phyloP scores from a whole-genome alignment of 1,140 invertebrate species.

The Anadara kagoshimensis region DNA sequence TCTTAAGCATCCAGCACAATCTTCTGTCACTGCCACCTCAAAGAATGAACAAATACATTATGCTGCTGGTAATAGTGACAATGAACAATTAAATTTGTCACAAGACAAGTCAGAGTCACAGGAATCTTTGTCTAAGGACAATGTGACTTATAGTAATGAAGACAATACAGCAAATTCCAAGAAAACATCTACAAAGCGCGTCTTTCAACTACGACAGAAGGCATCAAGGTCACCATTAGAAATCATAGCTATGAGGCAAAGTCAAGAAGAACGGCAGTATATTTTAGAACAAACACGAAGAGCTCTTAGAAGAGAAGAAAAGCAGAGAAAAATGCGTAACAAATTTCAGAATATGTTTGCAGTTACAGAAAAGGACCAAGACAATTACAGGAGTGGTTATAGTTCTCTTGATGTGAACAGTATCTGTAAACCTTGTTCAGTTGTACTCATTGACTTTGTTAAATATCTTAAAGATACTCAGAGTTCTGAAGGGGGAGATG shows the following conservation, averaged over 20 bases:
- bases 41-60: too few relatives aligned
- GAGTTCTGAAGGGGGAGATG: not conserved
- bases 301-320: slow-evolving; percentile 36
- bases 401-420: not conserved
- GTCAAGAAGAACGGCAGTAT: slow-evolving; percentile 54
- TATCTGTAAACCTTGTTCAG: slow-evolving; percentile 52
- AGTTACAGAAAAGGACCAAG: slow-evolving; percentile 7
- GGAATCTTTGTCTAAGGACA: not conserved
- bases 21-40: too few relatives aligned
- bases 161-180: not conserved
- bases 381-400: not conserved
- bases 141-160: not conserved
- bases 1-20: too few relatives aligned
- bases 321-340: slow-evolving; percentile 33
- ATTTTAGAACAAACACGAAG: slow-evolving; percentile 37
- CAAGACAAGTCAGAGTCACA: too few relatives aligned
- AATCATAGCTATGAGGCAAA: slow-evolving; percentile 59
- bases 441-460: slow-evolving; percentile 63
- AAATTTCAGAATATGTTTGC: slow-evolving; percentile 19
- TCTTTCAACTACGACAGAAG: slow-evolving; percentile 50
- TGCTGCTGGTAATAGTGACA: too few relatives aligned
- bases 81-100: too few relatives aligned
- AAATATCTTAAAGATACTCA: slow-evolving; percentile 48
- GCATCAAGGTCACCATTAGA: slow-evolving; percentile 58
- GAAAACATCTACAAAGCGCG: slow-evolving; percentile 15